phyloP scores from a whole-genome alignment of 2,113 vertebrate genomes.

The Rhizomys pruinosus region DNA sequence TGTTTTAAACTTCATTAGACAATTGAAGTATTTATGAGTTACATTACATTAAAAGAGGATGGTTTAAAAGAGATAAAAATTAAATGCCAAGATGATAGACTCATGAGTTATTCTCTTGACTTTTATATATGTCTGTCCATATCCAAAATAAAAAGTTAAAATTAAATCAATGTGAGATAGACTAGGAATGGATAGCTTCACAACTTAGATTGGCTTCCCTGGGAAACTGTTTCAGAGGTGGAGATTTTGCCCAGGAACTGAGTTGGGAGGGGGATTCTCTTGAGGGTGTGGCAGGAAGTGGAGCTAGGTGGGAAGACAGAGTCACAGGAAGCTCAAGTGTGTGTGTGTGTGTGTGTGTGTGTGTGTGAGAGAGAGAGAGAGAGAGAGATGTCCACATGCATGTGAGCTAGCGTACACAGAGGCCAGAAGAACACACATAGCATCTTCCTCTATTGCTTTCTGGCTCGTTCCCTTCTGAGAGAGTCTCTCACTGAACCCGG shows the following conservation, averaged over 20 bases:
- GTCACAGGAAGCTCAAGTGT: background rate
- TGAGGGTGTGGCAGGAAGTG: background rate
- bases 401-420: background rate
- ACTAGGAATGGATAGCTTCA: background rate
- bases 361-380: background rate
- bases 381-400: background rate
- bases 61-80: slow-evolving; percentile 21
- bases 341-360: background rate
- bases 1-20: background rate
- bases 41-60: slow-evolving; percentile 48
- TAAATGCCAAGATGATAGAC: background rate
- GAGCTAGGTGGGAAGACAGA: background rate
- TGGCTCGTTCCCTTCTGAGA: background rate
- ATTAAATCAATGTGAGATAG: background rate
- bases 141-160: slow-evolving; percentile 20
- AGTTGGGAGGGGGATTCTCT: background rate
- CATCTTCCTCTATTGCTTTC: background rate
- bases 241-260: background rate
- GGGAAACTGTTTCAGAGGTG: background rate
- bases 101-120: slow-evolving; percentile 15
- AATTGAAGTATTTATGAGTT: background rate
- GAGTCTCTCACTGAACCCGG: background rate
- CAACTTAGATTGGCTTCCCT: background rate
- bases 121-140: background rate
- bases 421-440: background rate